A percentile compares a stretch with the other conserved stretches of the same genome.
Conservation (phyloP, 2,888 invertebrate species). For the Lobophora halterata region DNA sequence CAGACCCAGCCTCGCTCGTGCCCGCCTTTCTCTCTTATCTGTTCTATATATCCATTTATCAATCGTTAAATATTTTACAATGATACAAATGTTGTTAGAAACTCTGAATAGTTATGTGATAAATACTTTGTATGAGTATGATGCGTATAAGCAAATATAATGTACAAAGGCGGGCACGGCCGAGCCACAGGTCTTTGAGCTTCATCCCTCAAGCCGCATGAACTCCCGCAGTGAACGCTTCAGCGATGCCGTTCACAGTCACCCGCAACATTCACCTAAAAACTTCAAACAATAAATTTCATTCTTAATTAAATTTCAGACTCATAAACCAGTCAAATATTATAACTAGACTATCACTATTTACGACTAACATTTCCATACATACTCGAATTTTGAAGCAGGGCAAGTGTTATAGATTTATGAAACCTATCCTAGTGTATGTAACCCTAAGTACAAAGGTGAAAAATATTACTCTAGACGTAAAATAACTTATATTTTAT, state of each 20-base stretch:
- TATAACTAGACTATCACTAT: slow-evolving; percentile 58
- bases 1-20: slow-evolving; percentile 27
- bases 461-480: slow-evolving; percentile 56
- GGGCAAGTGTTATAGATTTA: slow-evolving; percentile 40
- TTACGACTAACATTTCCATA: slow-evolving; percentile 46
- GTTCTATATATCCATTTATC: too few relatives aligned
- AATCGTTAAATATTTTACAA: too few relatives aligned
- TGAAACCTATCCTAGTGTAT: slow-evolving; percentile 46
- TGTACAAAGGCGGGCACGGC: slow-evolving; percentile 1
- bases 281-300: slow-evolving; percentile 69
- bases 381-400: slow-evolving; percentile 58
- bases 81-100: slow-evolving; percentile 10
- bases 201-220: slow-evolving; percentile 14
- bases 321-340: slow-evolving; percentile 59
- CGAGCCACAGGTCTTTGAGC: slow-evolving; percentile 7
- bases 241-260: slow-evolving; percentile 19
- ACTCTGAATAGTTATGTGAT: slow-evolving; percentile 5
- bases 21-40: too few relatives aligned
- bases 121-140: slow-evolving; percentile 1
- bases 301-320: slow-evolving; percentile 63
- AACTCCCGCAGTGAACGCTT: slow-evolving; percentile 12
- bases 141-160: slow-evolving; percentile 4
- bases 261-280: slow-evolving; percentile 29
- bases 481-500: slow-evolving; percentile 45
- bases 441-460: slow-evolving; percentile 65